These are phyloP conservation scores for Mohoua ochrocephala DNA, from an alignment of 2,113 vertebrate genomes.

Conservation along the genomic window DNA sequence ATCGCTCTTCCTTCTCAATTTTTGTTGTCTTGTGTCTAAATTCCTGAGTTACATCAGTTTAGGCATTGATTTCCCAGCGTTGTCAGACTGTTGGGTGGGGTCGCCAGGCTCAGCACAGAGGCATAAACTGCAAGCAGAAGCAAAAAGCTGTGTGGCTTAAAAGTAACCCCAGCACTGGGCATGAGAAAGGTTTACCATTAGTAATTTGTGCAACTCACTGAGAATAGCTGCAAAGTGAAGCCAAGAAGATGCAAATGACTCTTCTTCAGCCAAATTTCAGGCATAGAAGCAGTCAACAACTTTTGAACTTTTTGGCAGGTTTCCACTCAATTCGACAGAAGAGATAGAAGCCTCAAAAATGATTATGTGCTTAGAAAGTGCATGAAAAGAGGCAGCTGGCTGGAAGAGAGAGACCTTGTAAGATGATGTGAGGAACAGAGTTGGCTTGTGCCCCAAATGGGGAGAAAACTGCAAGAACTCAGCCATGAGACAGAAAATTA, in stretches of 20 bases:
- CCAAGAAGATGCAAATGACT: not conserved
- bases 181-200: not conserved
- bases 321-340: not conserved
- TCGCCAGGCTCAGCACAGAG: not conserved
- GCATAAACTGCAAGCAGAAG: not conserved
- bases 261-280: not conserved
- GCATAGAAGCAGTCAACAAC: not conserved
- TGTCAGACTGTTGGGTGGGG: not conserved
- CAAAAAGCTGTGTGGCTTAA: not conserved
- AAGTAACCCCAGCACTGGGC: not conserved
- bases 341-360: not conserved
- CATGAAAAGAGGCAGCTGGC: not conserved
- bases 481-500: not conserved
- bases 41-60: not conserved
- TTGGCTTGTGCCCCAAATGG: not conserved
- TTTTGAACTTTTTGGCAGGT: not conserved
- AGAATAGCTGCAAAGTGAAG: not conserved
- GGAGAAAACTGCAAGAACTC: not conserved
- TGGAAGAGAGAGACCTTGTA: not conserved
- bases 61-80: not conserved
- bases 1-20: not conserved
- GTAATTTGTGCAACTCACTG: not conserved
- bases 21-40: not conserved
- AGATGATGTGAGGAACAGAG: not conserved
- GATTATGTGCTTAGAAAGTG: not conserved